These are phyloP conservation scores for Panthera tigris DNA, from an alignment of 2,113 vertebrate genomes.

Conservation along the genomic window DNA sequence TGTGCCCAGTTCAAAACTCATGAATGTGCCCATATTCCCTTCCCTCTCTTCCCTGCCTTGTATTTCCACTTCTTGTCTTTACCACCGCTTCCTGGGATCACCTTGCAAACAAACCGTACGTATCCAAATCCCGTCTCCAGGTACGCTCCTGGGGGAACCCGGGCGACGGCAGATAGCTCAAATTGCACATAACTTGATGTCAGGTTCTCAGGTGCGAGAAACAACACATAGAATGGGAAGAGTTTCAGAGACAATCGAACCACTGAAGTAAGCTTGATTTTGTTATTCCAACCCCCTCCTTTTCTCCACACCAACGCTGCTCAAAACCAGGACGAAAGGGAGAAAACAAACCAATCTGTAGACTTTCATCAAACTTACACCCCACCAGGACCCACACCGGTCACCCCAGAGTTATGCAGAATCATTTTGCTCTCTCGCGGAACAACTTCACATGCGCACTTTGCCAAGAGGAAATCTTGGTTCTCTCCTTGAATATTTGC, in stretches of 20 bases:
- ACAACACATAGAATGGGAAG: neutral
- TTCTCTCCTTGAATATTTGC: neutral
- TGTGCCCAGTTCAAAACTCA: neutral
- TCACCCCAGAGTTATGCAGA: neutral
- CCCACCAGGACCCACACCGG: neutral
- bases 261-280: neutral
- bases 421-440: neutral
- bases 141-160: neutral
- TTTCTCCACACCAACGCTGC: neutral
- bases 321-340: neutral
- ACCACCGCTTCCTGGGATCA: neutral
- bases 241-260: neutral
- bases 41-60: neutral
- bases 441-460: neutral
- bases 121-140: neutral
- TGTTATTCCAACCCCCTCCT: neutral
- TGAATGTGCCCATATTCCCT: neutral
- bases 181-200: neutral
- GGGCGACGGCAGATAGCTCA: neutral
- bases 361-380: neutral
- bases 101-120: neutral
- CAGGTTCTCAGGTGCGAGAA: neutral
- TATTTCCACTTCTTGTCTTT: neutral
- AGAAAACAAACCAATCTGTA: neutral
- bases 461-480: neutral